Percentiles rank a stretch among this genome's conserved stretches.
Evolutionary conservation across 2,113 vertebrate genomes (phyloP).

Genomic region (Hypanus sabinus): DNA sequence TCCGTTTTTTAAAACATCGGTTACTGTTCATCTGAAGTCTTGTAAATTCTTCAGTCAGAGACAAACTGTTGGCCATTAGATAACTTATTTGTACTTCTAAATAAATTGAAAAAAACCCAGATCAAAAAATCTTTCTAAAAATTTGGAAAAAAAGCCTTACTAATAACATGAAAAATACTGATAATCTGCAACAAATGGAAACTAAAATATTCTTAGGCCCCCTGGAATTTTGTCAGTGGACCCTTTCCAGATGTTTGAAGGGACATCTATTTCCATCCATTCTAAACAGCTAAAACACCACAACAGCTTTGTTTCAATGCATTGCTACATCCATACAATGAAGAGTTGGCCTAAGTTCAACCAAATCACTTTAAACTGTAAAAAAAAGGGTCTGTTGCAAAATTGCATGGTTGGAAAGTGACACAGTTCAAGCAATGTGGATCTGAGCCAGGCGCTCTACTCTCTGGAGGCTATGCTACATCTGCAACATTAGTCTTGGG

Average conservation of each 20-base stretch:
- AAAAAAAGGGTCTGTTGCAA: background rate
- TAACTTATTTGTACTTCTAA: background rate
- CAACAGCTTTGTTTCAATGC: background rate
- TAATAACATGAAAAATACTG: background rate
- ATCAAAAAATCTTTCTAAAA: background rate
- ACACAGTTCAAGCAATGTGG: background rate
- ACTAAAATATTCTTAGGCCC: background rate
- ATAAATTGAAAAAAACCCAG: background rate
- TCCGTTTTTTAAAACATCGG: background rate
- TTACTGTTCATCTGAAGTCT: background rate
- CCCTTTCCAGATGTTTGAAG: background rate
- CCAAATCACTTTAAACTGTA: background rate
- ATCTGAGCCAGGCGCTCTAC: background rate
- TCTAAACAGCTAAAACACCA: background rate
- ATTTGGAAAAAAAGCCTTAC: background rate
- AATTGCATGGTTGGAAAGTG: background rate
- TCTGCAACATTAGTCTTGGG: background rate
- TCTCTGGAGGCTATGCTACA: background rate
- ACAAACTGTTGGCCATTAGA: background rate
- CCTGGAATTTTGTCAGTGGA: background rate
- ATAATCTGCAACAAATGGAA: background rate
- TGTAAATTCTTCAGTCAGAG: background rate
- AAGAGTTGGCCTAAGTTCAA: background rate
- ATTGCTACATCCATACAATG: background rate
- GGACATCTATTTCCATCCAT: background rate